Evolutionary conservation across 2,888 invertebrate species (phyloP), one percentile per base, ranked within the genome.

Genomic region (Lycophotia porphyrea): DNA sequence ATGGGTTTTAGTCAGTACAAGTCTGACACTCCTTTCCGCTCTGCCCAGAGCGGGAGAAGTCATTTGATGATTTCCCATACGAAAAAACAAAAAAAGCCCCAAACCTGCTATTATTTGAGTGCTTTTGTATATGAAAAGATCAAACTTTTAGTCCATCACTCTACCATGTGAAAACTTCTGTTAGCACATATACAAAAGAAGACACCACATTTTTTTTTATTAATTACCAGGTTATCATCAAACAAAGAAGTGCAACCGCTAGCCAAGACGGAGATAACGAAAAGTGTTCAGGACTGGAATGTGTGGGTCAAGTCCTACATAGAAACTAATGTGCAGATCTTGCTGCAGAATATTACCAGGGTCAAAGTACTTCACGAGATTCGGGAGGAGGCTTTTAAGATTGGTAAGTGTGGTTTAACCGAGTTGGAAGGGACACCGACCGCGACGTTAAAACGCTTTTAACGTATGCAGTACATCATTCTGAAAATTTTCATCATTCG

Each of bases 301-400:
- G 89, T 95, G 0, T 97, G 97, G 94, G 97, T 98, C 24, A 95
- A 97, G 80, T 95, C 96, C 4, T 97, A 97, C 76, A 95, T 97
- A 36, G 93, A 93, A 0, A 97, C 97, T 27, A 96, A 97, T 61
- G 96, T 97, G 0, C 97, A 97, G 84, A 95, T 97, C 1, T 93
- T 98, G 15, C 95, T 97, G 5, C 95, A 97, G 79, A 96, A 98
- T 70, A 97, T 98, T 7, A 97, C 97, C 5, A 97, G 97, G 68
- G 97, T 98, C 71, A 98, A 97, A 91, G 97, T 97, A 1, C 94
- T 98, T 79, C 97, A 98, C 87, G 97, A 97, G 76, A 97, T 98
- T 72, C 96, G 98, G 71, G 97, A 97, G 87, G 97, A 98, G 87
- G 97, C 98, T 0, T 96, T 97, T 71, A 97, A 97, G 90, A 96